phyloP scores from a whole-genome alignment of 2,113 vertebrate genomes.

The Rhea pennata region DNA sequence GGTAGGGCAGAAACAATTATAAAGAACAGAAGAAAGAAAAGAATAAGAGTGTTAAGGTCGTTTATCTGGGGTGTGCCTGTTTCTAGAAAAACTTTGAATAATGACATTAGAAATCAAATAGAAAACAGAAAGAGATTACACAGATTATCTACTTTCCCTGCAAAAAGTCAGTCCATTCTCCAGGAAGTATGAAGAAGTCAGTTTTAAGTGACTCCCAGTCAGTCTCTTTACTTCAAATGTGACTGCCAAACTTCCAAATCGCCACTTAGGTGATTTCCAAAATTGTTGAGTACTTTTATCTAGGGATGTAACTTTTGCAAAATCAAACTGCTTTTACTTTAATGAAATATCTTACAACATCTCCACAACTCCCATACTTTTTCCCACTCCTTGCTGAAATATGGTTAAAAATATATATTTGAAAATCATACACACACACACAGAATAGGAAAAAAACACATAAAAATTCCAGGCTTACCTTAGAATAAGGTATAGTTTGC shows the following conservation, averaged over 20 bases:
- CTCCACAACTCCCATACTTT: background rate
- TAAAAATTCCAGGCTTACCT: background rate
- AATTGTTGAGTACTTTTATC: background rate
- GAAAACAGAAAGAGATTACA: background rate
- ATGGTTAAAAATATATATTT: background rate
- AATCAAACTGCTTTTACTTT: background rate
- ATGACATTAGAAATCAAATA: background rate
- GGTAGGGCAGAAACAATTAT: background rate
- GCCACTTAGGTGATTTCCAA: background rate
- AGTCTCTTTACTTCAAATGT: background rate
- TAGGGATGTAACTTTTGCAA: background rate
- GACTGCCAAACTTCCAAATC: background rate
- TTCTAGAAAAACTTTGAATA: background rate
- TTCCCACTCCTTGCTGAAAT: background rate
- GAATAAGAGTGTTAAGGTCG: background rate
- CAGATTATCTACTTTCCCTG: background rate
- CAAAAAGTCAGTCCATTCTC: background rate
- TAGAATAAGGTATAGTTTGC: background rate
- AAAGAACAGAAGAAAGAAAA: background rate
- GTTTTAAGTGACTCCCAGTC: background rate
- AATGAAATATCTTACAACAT: background rate
- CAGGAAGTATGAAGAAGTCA: background rate
- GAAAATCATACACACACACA: background rate
- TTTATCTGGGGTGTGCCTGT: background rate
- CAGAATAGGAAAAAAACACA: background rate